Evolutionary conservation across 2,797 vertebrate genomes (phyloP).

Genomic region (Microctenopoma steveboyesi): DNA sequence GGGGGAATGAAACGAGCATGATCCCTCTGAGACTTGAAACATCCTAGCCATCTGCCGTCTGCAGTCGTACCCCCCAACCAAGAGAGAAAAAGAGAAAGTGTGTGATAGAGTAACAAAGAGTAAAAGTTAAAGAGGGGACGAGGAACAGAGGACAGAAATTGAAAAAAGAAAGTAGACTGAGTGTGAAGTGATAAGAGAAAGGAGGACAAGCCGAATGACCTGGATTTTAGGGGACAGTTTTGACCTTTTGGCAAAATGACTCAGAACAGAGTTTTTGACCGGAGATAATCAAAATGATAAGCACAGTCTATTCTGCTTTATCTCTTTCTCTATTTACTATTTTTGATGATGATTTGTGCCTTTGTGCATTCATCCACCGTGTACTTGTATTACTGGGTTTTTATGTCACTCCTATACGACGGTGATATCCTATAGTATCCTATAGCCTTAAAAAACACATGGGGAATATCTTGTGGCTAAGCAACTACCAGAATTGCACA

Average conservation of each 20-base stretch:
- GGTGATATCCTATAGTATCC: too few species aligned
- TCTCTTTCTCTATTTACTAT: constrained; percentile 21
- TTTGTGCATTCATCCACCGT: not conserved
- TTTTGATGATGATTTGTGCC: not conserved
- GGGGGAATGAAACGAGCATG: constrained; percentile 66
- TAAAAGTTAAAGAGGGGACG: constrained; percentile 41
- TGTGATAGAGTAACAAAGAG: constrained; percentile 49
- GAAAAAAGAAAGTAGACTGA: constrained; percentile 36
- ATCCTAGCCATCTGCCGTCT: constrained; percentile 82
- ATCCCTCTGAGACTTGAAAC: constrained; percentile 78
- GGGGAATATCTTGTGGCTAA: not conserved
- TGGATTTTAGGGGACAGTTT: constrained; percentile 48
- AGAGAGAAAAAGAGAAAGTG: constrained; percentile 42
- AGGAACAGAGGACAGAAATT: constrained; percentile 40
- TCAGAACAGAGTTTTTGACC: constrained; percentile 33
- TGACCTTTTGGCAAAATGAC: constrained; percentile 58
- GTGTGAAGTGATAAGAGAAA: constrained; percentile 40
- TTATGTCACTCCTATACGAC: not conserved
- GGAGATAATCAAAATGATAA: constrained; percentile 33
- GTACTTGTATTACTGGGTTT: not conserved
- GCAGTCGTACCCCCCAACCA: constrained; percentile 59
- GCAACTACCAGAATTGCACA: not conserved
- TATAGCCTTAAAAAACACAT: not conserved
- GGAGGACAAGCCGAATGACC: constrained; percentile 42
- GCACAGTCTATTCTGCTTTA: constrained; percentile 12